Evolutionary conservation across 2,888 invertebrate genomes (phyloP).

Genomic region (Adelognathus sp.): DNA sequence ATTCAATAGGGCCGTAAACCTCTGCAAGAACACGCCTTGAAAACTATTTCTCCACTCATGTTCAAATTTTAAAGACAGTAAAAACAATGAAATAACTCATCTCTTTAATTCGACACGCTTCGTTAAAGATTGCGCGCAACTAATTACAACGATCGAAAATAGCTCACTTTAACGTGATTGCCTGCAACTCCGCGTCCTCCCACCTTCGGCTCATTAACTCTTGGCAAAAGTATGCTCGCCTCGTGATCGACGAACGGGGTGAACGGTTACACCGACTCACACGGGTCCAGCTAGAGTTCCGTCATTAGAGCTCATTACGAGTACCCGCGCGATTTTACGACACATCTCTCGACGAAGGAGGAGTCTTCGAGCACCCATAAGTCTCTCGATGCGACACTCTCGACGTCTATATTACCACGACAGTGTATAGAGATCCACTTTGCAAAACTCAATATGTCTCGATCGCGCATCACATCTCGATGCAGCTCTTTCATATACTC

Average conservation of each 20-base stretch:
- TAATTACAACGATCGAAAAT: no score
- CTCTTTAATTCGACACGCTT: no score
- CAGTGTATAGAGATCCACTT: not conserved
- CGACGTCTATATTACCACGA: slow-evolving; percentile 1
- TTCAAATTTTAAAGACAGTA: no score
- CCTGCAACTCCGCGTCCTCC: not conserved
- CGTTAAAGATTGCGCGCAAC: no score
- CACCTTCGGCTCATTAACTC: slow-evolving; percentile 24
- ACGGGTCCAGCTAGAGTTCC: slow-evolving; percentile 24
- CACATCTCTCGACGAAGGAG: slow-evolving; percentile 16
- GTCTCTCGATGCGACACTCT: not conserved
- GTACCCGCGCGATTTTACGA: slow-evolving; percentile 49
- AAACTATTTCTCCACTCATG: no score
- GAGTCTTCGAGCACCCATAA: slow-evolving; percentile 20
- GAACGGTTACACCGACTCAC: not conserved
- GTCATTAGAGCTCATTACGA: slow-evolving; percentile 52
- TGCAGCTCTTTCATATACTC: not conserved
- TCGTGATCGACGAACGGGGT: slow-evolving; percentile 8
- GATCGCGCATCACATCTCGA: slow-evolving; percentile 4
- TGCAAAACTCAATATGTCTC: slow-evolving; percentile 26
- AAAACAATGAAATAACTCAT: no score
- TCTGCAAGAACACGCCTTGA: no score
- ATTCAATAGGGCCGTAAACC: no score
- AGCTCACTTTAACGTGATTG: not conserved
- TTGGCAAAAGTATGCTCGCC: slow-evolving; percentile 1